phyloP scores from a whole-genome alignment of 1,140 invertebrate species.

The Drosophila busckii region DNA sequence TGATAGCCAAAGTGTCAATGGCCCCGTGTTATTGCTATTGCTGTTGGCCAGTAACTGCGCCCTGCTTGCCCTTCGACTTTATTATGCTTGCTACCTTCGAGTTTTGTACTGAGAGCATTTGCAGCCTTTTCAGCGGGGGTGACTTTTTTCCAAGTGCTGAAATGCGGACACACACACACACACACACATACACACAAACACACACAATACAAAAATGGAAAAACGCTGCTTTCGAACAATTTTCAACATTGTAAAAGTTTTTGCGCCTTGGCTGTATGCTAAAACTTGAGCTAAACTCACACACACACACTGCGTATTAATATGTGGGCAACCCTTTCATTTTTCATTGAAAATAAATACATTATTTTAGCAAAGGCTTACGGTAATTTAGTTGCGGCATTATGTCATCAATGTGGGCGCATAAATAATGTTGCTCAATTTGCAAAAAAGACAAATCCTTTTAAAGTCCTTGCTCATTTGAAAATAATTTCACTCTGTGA shows the following conservation, averaged over 20 bases:
- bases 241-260: no score
- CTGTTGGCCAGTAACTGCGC: constrained; percentile 27
- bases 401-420: constrained; percentile 35
- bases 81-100: constrained; percentile 32
- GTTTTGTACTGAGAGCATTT: constrained; percentile 20
- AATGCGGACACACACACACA: constrained; percentile 20
- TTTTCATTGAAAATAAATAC: constrained; percentile 15
- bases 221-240: constrained; percentile 14
- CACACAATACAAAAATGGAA: neutral
- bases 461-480: no score
- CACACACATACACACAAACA: constrained; percentile 5
- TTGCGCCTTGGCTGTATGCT: no score
- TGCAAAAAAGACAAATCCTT: no score
- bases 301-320: no score
- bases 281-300: no score
- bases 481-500: no score
- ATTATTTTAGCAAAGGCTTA: constrained; percentile 23
- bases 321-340: constrained; percentile 30
- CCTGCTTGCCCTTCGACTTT: constrained; percentile 32
- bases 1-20: constrained; percentile 62
- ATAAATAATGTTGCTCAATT: no score
- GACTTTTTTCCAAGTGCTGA: constrained; percentile 22
- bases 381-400: constrained; percentile 28
- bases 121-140: constrained; percentile 19
- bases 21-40: constrained; percentile 31